A percentile compares a stretch with the other conserved stretches of the same genome.
Evolutionary conservation across 2,113 vertebrate genomes (phyloP).

Genomic region (Seriola quinqueradiata): DNA sequence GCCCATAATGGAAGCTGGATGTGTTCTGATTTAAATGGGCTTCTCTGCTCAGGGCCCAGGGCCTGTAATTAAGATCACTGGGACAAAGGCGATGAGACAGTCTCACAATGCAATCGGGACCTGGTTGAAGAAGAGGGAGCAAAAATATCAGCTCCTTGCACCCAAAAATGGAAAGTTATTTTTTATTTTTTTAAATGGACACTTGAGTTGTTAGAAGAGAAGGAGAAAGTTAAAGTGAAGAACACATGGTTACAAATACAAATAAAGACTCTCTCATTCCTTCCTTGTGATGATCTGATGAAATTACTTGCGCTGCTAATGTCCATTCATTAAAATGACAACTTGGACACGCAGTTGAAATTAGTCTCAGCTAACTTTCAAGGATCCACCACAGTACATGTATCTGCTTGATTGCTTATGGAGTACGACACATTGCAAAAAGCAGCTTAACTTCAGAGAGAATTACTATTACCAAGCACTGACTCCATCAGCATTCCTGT

Average conservation of each 20-base stretch:
- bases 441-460: constrained; percentile 81
- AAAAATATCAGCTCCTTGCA: constrained; percentile 68
- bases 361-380: constrained; percentile 72
- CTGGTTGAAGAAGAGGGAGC: constrained; percentile 76
- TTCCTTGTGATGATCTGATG: constrained; percentile 47
- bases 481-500: constrained; percentile 81
- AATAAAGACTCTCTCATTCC: constrained; percentile 2
- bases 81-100: constrained; percentile 84
- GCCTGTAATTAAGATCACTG: constrained; percentile 87
- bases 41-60: constrained; percentile 78
- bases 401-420: constrained; percentile 75
- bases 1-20: constrained; percentile 85
- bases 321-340: constrained; percentile 63
- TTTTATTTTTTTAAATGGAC: constrained; percentile 53
- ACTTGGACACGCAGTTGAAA: constrained; percentile 50
- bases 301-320: constrained; percentile 8
- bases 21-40: constrained; percentile 85
- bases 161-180: constrained; percentile 67
- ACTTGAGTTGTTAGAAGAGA: constrained; percentile 41
- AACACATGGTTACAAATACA: constrained; percentile 9
- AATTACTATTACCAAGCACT: constrained; percentile 75
- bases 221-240: constrained; percentile 38
- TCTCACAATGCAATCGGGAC: constrained; percentile 80
- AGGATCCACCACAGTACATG: constrained; percentile 67
- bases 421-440: constrained; percentile 69